Evolutionary conservation across 2,888 invertebrate genomes (phyloP).

Genomic region (Bugula neritina): DNA sequence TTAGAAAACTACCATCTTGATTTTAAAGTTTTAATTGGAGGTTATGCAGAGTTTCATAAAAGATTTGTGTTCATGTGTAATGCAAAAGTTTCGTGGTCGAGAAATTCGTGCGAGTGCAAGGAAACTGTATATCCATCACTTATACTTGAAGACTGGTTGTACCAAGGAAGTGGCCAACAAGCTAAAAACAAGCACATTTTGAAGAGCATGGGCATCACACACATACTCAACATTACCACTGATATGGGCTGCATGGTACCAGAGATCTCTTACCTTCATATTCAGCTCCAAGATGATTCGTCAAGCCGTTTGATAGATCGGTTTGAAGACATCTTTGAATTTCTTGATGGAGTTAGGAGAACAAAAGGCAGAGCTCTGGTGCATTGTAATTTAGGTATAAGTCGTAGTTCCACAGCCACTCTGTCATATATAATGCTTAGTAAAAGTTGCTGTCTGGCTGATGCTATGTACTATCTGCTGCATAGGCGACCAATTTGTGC

Average conservation of each 20-base stretch:
- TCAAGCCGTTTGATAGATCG: slow-evolving; percentile 27
- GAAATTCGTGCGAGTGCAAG: slow-evolving; percentile 30
- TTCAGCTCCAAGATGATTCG: slow-evolving; percentile 31
- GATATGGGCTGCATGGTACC: neutral
- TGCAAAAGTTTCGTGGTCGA: slow-evolving; percentile 29
- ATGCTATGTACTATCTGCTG: slow-evolving; percentile 37
- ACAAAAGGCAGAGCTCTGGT: slow-evolving; percentile 38
- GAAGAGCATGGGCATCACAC: slow-evolving; percentile 38
- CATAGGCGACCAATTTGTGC: slow-evolving; percentile 37
- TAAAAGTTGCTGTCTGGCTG: slow-evolving; percentile 34
- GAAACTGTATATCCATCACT: slow-evolving; percentile 42
- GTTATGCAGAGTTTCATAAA: slow-evolving; percentile 34
- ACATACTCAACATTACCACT: slow-evolving; percentile 37
- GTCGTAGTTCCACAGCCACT: slow-evolving; percentile 37
- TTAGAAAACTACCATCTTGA: slow-evolving; percentile 31
- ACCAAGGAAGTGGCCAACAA: slow-evolving; percentile 44
- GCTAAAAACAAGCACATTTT: slow-evolving; percentile 39
- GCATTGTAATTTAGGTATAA: slow-evolving; percentile 42
- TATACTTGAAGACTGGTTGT: slow-evolving; percentile 39
- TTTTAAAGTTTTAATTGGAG: slow-evolving; percentile 37
- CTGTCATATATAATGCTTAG: slow-evolving; percentile 38
- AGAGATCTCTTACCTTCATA: slow-evolving; percentile 31
- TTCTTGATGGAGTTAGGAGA: slow-evolving; percentile 29
- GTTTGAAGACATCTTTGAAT: slow-evolving; percentile 31
- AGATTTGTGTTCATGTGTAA: slow-evolving; percentile 37